Evolutionary conservation across 2,113 vertebrate species (phyloP), one percentile per base, ranked within the genome.

Genomic region (Athene cunicularia): DNA sequence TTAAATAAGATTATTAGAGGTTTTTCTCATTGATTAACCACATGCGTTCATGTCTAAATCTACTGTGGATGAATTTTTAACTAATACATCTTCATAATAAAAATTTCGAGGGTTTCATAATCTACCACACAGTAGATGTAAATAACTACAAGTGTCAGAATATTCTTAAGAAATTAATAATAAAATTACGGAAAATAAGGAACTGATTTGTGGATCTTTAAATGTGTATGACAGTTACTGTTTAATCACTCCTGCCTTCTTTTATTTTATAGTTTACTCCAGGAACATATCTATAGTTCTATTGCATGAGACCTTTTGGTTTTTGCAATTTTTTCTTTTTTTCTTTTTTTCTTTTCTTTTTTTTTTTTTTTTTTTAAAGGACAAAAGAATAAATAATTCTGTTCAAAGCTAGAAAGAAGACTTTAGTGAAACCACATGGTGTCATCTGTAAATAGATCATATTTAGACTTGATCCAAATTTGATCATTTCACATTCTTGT

Each of bases 41-140:
- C 23, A 37, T 2, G 2, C 1, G 0, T 39, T 89, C 1, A 1
- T 81, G 15, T 26, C n/a, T 79, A 82, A 53, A 62, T 66, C 6
- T 88, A 41, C 8, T n/a, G 27, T 58, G 47, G 7, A 47, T 77
- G 13, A 64, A 74, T 22, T 82, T 93, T 50, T 75, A 67, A n/a
- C 20, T n/a, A 47, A 63, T 18, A 50, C 3, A 19, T 3, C 15
- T 85, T 79, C 21, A 28, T 47, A 22, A 2, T 64, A 72, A 92
- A 90, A 86, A 63, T 52, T 3, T 10, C 68, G 39, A 72, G 8
- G 12, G 8, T 60, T 82, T 90, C 47, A 59, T 47, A 67, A n/a
- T 62, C 6, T 37, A 4, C 58, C 32, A 92, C 32, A 86, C 14
- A 47, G 12, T 27, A 71, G 16, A 24, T 0, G 2, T 62, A 85